Conservation (phyloP, 1,140 invertebrate genomes). For the Ptiloglossa arizonensis region DNA sequence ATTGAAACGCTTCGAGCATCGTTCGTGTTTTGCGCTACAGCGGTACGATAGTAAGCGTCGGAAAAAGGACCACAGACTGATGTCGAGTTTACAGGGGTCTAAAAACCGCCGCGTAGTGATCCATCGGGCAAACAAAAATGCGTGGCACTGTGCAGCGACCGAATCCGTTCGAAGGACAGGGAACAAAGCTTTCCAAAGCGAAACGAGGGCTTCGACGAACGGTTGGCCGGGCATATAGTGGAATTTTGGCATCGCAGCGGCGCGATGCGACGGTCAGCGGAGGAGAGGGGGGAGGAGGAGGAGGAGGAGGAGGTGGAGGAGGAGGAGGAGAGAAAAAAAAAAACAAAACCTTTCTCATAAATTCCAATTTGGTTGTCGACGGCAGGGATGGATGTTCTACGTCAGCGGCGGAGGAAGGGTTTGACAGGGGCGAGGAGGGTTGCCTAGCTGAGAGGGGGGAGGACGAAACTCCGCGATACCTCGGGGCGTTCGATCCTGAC, state of each 20-base stretch:
- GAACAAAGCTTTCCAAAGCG: conserved; percentile 14
- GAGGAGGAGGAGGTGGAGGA: too few species aligned
- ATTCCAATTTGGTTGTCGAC: conserved; percentile 55
- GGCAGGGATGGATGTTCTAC: conserved; percentile 50
- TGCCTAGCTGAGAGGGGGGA: not conserved
- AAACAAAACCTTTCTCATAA: conserved; percentile 47
- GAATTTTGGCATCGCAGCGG: conserved; percentile 21
- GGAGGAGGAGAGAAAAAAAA: not conserved
- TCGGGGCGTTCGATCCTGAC: conserved; percentile 23
- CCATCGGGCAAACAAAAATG: not conserved
- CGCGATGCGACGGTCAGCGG: not conserved
- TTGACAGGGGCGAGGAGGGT: not conserved
- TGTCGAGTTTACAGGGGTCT: not conserved
- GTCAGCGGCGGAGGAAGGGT: conserved; percentile 25
- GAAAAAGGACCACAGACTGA: not conserved
- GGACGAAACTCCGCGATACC: conserved; percentile 22
- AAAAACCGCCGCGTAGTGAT: not conserved
- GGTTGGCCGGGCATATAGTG: conserved; percentile 15
- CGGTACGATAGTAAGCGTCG: too few species aligned
- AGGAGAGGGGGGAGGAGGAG: not conserved
- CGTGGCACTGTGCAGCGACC: not conserved
- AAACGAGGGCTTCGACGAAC: conserved; percentile 17
- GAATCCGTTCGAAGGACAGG: conserved; percentile 9
- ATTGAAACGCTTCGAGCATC: too few species aligned
- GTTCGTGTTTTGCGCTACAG: too few species aligned